Evolutionary conservation across 1,140 invertebrate genomes (phyloP), one percentile per base, ranked within the genome.

Genomic region (Eurosta solidaginis): DNA sequence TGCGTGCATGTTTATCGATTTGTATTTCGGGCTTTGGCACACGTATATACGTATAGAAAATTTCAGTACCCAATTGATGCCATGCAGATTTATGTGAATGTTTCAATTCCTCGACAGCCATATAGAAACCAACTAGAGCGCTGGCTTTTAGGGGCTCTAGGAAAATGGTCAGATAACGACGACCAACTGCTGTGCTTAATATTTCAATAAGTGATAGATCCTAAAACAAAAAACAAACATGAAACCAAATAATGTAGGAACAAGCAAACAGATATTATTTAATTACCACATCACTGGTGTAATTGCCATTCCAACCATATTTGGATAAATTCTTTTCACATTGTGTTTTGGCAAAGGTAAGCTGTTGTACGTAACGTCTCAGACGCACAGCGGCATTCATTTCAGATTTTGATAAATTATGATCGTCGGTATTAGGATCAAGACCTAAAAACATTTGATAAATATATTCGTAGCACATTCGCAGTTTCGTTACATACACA

Each of bases 41-140:
- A 78, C 93, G 90, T 78, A 97, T 94, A 82, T 95, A 96, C 14
- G 94, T 95, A 82, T 96, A 95, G 88, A 96, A 97, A 80, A 97
- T 95, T 85, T 96, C 95, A 40, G 94, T 93, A 14, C 93, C 96
- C n/a, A 96, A 87, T 81, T 96, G 94, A 88, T 97, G 95, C 90
- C 93, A 95, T 77, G 91, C 91, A 76, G 92, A 92, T 82, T 92
- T 90, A 76, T 92, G 92, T 17, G 93, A 91, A 68, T 91, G 89
- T 79, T 93, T 91, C 76, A 97, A 88, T 88, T 96, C 95, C 83
- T 97, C 95, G 1, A 97, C 95, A n/a, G 94, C 94, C 81, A 91
- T 91, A 92, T 95, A 97, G 85, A 95, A 97, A 1, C 95, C 92
- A 6, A 96, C 91, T 36, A 96, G 88, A 36, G 93, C 94, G 85